Percentiles rank a stretch among this genome's conserved stretches.
phyloP scores from a whole-genome alignment of 2,113 vertebrate species.

The Strix uralensis region DNA sequence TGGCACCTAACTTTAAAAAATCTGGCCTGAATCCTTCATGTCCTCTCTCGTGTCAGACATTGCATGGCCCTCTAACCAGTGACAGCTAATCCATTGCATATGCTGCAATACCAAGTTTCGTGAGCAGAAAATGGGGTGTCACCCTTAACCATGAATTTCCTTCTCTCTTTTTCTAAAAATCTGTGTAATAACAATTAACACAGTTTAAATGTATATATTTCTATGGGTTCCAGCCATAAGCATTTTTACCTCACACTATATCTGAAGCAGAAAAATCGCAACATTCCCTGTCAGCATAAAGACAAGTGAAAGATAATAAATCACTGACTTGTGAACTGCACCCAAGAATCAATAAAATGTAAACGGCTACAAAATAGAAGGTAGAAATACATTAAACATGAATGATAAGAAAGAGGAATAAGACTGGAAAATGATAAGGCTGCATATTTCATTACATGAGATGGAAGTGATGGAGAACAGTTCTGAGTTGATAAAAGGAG shows the following conservation, averaged over 20 bases:
- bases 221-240: not conserved
- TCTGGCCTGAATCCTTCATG: not conserved
- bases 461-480: not conserved
- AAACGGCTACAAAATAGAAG: conserved; percentile 11
- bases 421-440: not conserved
- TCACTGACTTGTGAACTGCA: conserved; percentile 12
- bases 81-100: not conserved
- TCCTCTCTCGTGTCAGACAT: not conserved
- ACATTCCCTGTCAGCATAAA: conserved; percentile 16
- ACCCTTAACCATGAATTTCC: not conserved
- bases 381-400: conserved; percentile 45
- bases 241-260: not conserved
- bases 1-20: not conserved
- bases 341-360: conserved; percentile 27
- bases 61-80: not conserved
- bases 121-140: not conserved
- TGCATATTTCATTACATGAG: not conserved
- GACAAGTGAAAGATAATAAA: conserved; percentile 29
- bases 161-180: not conserved
- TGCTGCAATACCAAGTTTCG: not conserved
- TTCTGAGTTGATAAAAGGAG: not conserved
- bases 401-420: conserved; percentile 13
- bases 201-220: not conserved
- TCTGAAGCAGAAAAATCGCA: not conserved
- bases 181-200: not conserved